Evolutionary conservation across 2,797 vertebrate genomes (phyloP).

Genomic region (Todus mexicanus): DNA sequence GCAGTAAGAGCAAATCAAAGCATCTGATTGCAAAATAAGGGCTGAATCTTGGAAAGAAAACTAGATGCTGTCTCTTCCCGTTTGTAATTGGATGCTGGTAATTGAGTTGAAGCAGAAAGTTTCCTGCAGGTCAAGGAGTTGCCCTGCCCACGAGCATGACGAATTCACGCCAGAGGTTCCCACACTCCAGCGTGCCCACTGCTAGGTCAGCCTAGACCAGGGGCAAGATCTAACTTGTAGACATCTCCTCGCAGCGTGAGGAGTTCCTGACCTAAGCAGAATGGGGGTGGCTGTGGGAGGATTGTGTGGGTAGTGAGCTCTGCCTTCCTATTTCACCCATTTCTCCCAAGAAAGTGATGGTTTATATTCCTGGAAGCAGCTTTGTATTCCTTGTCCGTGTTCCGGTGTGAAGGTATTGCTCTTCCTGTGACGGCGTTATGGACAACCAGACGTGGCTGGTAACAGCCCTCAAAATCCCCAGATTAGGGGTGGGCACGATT

Average conservation of each 20-base stretch:
- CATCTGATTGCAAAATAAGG: not conserved
- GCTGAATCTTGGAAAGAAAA: not conserved
- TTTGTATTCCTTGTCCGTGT: not conserved
- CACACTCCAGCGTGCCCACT: accelerated
- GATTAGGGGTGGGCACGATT: accelerated
- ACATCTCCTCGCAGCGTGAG: not conserved
- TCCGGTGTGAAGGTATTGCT: not conserved
- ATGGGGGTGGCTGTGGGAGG: not conserved
- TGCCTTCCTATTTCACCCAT: not conserved
- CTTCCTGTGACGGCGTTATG: not conserved
- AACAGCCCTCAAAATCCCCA: not conserved
- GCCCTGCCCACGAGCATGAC: not conserved
- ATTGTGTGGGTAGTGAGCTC: not conserved
- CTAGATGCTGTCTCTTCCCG: not conserved
- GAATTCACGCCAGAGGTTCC: not conserved
- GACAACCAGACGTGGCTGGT: not conserved
- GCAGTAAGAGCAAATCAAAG: not conserved
- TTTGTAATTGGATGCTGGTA: not conserved
- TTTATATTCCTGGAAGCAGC: not conserved
- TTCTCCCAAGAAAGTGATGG: not conserved
- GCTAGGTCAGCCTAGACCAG: not conserved
- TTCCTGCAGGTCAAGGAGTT: not conserved
- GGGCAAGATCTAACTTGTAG: not conserved
- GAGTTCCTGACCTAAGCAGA: not conserved
- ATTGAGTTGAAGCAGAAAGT: not conserved